These are phyloP conservation scores for Pseudoips prasinana DNA, from an alignment of 2,888 invertebrate genomes.

Conservation along the genomic window DNA sequence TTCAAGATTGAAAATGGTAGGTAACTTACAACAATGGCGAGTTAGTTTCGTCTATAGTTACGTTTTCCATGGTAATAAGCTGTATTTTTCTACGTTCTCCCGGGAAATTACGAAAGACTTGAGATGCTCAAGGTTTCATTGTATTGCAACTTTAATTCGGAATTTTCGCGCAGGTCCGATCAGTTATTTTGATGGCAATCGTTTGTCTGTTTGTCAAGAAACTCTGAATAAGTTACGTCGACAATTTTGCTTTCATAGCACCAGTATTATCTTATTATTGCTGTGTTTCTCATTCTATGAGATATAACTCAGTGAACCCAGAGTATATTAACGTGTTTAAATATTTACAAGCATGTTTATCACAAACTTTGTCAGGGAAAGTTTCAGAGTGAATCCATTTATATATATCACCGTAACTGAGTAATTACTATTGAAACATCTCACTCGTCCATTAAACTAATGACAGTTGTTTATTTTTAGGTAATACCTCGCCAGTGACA, in stretches of 20 bases:
- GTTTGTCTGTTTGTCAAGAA: constrained; percentile 22
- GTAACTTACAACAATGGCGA: constrained; percentile 48
- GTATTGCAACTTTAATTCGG: constrained; percentile 18
- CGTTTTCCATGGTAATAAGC: constrained; percentile 40
- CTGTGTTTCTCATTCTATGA: too few species aligned
- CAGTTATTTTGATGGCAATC: constrained; percentile 21
- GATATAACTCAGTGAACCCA: too few species aligned
- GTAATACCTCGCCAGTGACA: constrained; percentile 15
- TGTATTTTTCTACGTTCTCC: constrained; percentile 49
- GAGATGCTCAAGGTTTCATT: constrained; percentile 24
- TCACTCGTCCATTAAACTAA: too few species aligned
- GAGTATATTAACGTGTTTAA: too few species aligned
- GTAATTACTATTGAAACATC: too few species aligned
- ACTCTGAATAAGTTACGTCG: background rate
- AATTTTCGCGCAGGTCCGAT: constrained; percentile 24
- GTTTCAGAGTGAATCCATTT: too few species aligned
- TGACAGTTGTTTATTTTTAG: constrained; percentile 20
- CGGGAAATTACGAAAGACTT: constrained; percentile 53
- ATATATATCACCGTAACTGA: too few species aligned
- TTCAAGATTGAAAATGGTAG: constrained; percentile 65
- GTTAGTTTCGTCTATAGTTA: constrained; percentile 43
- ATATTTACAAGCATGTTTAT: too few species aligned
- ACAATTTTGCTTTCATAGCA: too few species aligned
- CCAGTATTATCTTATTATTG: too few species aligned
- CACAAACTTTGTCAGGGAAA: too few species aligned